phyloP scores from a whole-genome alignment of 2,113 vertebrate species.

The Ia io region DNA sequence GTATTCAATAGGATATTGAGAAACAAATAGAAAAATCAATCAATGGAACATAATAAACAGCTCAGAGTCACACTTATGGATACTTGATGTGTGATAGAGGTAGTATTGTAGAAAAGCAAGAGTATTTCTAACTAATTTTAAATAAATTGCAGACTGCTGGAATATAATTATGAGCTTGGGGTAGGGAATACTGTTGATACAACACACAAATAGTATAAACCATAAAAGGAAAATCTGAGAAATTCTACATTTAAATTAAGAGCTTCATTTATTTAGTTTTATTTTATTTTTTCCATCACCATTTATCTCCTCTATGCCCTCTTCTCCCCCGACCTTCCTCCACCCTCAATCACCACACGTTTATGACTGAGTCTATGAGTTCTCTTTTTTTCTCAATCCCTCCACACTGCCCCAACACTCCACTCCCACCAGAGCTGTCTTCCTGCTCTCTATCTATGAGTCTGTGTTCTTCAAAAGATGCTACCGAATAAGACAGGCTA shows the following conservation, averaged over 20 bases:
- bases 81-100: background rate
- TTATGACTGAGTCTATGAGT: too few species aligned
- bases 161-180: rapidly evolving
- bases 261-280: too few species aligned
- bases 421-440: too few species aligned
- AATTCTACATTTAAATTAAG: background rate
- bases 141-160: background rate
- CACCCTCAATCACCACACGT: too few species aligned
- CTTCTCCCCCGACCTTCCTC: too few species aligned
- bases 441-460: background rate
- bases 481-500: background rate
- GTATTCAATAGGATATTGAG: background rate
- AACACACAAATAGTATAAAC: background rate
- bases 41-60: background rate
- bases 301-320: too few species aligned
- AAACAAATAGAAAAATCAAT: background rate
- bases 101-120: background rate
- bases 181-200: background rate
- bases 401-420: too few species aligned
- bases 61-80: background rate
- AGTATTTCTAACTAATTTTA: background rate
- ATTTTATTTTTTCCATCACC: too few species aligned
- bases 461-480: background rate
- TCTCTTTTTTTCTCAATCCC: too few species aligned
- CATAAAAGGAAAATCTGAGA: too few species aligned